Base-by-base conservation (phyloP, 2,113 vertebrate species). In the Hydrochoerus hydrochaeris region DNA sequence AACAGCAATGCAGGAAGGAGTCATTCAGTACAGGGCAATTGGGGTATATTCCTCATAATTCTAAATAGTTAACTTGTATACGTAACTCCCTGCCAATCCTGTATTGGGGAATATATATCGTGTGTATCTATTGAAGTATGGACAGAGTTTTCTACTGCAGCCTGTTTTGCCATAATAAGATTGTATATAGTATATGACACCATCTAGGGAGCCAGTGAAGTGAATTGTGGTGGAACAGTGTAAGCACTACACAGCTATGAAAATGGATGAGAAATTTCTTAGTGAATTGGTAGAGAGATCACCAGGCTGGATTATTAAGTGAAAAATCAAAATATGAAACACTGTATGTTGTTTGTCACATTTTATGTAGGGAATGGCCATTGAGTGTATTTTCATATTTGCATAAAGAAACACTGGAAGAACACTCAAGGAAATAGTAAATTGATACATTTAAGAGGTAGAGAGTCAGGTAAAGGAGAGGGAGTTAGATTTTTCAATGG, bases 181-280 rank as follows among this genome's bases (percentile, higher is more conserved):
- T 1, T 14, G 2, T 81, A 60, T 19, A 44, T 28, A 20, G 1
- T 69, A 44, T 77, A 41, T 44, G 41, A 22, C 65, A 41, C 6
- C 3, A 19, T 65, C n/a, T 58, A 82, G 58, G n/a, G 20, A 32
- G 85, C 32, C 35, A 44, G 67, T 63, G 44, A 78, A 58, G 24
- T 67, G 71, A 88, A 41, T 3, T 85, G 22, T 41, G 26, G n/a
- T 32, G 32, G 83, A 81, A 63, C 3, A 20, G 46, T 11, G 24
- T 73, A 73, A 54, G 54, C 11, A 16, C 41, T 35, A 30, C 3
- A 14, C 28, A 22, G 26, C 41, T 65, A 44, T 41, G 65, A 28
- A 84, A 91, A 81, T 17, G 22, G 87, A 6, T 58, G 44, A 96
- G 38, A 35, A 57, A 73, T 73, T 26, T 73, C 71, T 73, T 73